Conservation (phyloP, 2,888 invertebrate species). For the Punctoribates punctum region DNA sequence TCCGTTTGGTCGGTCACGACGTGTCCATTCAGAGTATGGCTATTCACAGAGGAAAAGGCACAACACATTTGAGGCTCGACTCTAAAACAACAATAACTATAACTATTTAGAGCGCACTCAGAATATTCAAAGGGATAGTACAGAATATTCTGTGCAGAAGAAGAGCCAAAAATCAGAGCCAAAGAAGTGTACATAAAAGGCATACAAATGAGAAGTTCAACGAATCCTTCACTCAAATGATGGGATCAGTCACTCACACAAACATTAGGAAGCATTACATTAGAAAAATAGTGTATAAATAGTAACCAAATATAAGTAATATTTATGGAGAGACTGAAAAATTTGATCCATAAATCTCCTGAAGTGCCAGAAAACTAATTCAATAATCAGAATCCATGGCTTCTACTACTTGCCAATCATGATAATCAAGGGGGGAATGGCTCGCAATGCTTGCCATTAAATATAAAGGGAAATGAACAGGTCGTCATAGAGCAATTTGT, state of each 20-base stretch:
- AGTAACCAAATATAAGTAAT: background rate
- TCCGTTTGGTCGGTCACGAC: slow-evolving; percentile 36
- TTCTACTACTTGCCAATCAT: background rate
- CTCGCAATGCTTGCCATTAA: no score
- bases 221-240: no score
- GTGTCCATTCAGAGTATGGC: slow-evolving; percentile 8
- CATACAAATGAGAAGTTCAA: no score
- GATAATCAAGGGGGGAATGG: slow-evolving; percentile 1
- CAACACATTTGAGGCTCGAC: background rate
- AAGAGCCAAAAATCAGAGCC: background rate
- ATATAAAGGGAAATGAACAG: no score
- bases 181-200: no score
- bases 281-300: no score
- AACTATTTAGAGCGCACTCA: background rate
- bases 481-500: no score
- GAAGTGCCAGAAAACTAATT: slow-evolving; percentile 23
- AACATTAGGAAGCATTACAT: no score
- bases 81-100: background rate
- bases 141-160: background rate
- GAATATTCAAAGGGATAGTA: background rate
- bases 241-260: no score
- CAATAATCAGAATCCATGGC: slow-evolving; percentile 27
- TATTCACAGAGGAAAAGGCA: background rate
- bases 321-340: slow-evolving; percentile 8
- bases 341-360: slow-evolving; percentile 36